phyloP scores from a whole-genome alignment of 2,888 invertebrate species.

The Dynastes hyllus region DNA sequence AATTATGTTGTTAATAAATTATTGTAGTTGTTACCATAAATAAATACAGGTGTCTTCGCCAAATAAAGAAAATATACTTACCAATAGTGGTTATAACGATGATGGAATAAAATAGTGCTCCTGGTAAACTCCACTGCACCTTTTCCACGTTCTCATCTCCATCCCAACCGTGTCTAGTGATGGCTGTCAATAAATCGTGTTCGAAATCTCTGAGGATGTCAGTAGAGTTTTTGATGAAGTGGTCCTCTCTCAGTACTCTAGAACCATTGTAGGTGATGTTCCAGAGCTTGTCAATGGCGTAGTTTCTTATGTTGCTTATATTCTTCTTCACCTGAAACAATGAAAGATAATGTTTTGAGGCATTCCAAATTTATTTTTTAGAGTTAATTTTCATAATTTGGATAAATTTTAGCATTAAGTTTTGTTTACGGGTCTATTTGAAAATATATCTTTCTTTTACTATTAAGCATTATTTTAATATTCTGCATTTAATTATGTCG shows the following conservation, averaged over 20 bases:
- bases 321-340: constrained; percentile 81
- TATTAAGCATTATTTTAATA: too few species aligned
- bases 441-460: too few species aligned
- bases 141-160: constrained; percentile 77
- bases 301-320: constrained; percentile 81
- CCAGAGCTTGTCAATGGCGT: constrained; percentile 88
- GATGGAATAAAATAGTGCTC: constrained; percentile 95
- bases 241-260: constrained; percentile 81
- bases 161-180: constrained; percentile 93
- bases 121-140: constrained; percentile 89
- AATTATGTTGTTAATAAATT: constrained; percentile 2
- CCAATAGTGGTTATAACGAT: constrained; percentile 97
- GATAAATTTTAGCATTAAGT: too few species aligned
- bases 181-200: constrained; percentile 83
- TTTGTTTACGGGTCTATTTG: too few species aligned
- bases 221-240: constrained; percentile 86
- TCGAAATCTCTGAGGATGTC: constrained; percentile 77
- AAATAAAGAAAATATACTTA: constrained; percentile 70
- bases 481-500: too few species aligned
- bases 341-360: neutral
- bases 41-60: neutral
- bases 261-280: constrained; percentile 77
- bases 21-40: neutral
- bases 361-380: too few species aligned
- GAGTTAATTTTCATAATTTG: too few species aligned